Percentiles rank a stretch among this genome's conserved stretches.
Conservation (phyloP, 2,888 invertebrate genomes). For the Suillia variegata region DNA sequence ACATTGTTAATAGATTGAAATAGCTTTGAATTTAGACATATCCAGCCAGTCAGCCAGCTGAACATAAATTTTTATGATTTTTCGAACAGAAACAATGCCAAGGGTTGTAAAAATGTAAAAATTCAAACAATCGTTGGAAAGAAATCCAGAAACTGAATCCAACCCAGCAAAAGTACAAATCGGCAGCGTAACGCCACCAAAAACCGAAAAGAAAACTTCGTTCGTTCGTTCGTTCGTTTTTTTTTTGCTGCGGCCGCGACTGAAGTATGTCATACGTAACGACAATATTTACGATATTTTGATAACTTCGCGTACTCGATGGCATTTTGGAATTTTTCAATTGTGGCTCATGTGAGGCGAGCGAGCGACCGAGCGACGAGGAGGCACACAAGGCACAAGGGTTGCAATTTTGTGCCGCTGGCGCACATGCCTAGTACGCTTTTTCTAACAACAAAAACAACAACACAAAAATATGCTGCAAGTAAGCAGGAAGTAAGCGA, state of each 20-base stretch:
- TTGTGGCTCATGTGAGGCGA: background rate
- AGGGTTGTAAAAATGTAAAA: background rate
- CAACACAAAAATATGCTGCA: background rate
- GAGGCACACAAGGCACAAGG: too few relatives aligned
- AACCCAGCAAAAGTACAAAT: too few relatives aligned
- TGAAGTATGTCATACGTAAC: conserved; percentile 28
- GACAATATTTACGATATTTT: conserved; percentile 34
- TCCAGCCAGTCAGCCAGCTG: too few relatives aligned
- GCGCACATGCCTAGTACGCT: background rate
- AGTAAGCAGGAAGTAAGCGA: background rate
- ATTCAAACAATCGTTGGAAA: too few relatives aligned
- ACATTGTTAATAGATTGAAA: too few relatives aligned
- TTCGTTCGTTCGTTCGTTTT: conserved; percentile 6
- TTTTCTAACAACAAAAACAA: background rate
- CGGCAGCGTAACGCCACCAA: background rate
- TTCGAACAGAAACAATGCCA: too few relatives aligned
- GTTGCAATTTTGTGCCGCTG: background rate
- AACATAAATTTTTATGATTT: too few relatives aligned
- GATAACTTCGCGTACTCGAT: conserved; percentile 30
- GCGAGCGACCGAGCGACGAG: too few relatives aligned
- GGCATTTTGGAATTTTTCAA: conserved; percentile 37
- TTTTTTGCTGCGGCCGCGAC: background rate
- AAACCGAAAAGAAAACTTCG: background rate
- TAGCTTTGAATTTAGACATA: too few relatives aligned
- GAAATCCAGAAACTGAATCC: too few relatives aligned